These are phyloP conservation scores for Saccostrea glomerata DNA, from an alignment of 1,140 invertebrate genomes.

Conservation along the genomic window DNA sequence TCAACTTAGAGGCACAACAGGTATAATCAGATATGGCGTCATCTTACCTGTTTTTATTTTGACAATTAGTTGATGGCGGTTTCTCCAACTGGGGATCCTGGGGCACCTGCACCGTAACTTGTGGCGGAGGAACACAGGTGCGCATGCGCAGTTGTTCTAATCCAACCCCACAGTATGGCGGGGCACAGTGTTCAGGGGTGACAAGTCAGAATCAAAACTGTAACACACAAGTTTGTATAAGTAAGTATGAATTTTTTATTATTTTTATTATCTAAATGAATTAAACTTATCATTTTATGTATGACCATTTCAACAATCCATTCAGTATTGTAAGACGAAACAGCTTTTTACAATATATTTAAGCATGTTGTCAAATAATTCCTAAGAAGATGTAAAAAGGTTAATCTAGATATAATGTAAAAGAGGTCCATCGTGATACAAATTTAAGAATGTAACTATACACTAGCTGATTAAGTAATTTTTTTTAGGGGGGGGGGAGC, in stretches of 20 bases:
- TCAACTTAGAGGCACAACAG: background rate
- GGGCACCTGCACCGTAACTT: background rate
- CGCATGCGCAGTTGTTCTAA: constrained; percentile 30
- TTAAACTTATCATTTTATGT: too few species aligned
- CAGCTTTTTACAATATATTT: too few species aligned
- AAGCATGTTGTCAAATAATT: too few species aligned
- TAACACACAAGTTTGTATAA: constrained; percentile 67
- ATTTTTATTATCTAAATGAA: too few species aligned
- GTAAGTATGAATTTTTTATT: constrained; percentile 46
- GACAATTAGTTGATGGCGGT: background rate
- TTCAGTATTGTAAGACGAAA: too few species aligned
- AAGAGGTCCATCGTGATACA: too few species aligned
- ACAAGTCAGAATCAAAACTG: constrained; percentile 57
- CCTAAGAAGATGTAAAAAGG: too few species aligned
- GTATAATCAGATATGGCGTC: background rate
- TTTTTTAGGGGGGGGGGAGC: too few species aligned
- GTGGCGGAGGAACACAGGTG: constrained; percentile 29
- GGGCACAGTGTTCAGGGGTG: background rate
- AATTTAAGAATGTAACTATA: too few species aligned
- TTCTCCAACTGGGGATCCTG: background rate
- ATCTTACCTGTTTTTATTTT: background rate
- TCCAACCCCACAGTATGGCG: constrained; percentile 9
- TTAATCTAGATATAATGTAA: too few species aligned
- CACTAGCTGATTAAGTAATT: too few species aligned
- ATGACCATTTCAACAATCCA: too few species aligned